Percentiles rank a stretch among this genome's conserved stretches.
Conservation (phyloP, 1,140 invertebrate species). For the Halotydeus destructor region DNA sequence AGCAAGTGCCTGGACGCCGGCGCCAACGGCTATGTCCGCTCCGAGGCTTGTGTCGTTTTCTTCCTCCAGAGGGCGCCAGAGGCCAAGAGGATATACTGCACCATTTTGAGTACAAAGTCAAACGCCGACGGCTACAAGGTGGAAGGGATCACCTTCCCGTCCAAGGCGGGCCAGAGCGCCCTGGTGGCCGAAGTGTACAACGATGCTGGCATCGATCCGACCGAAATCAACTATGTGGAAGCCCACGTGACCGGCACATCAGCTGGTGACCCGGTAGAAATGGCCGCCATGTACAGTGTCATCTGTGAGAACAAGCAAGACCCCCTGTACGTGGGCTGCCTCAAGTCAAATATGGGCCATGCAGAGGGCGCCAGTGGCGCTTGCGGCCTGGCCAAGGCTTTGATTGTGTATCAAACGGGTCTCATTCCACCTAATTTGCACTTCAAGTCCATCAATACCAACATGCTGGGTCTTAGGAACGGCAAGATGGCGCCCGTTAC, state of each 20-base stretch:
- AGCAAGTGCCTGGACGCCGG: constrained; percentile 3
- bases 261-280: constrained; percentile 81
- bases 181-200: constrained; percentile 23
- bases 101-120: constrained; percentile 45
- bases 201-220: constrained; percentile 23
- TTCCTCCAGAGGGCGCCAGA: constrained; percentile 27
- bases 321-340: constrained; percentile 72
- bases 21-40: constrained; percentile 8
- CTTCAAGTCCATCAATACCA: constrained; percentile 30
- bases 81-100: constrained; percentile 29
- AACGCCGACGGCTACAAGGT: constrained; percentile 80
- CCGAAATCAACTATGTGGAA: constrained; percentile 24
- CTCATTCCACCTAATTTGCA: constrained; percentile 33
- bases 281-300: constrained; percentile 71
- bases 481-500: constrained; percentile 48
- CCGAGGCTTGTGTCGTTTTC: constrained; percentile 29
- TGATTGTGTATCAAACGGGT: constrained; percentile 29
- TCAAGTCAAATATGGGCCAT: constrained; percentile 97
- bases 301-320: constrained; percentile 40
- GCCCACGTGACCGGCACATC: constrained; percentile 36
- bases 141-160: constrained; percentile 24
- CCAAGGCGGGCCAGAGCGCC: constrained; percentile 18
- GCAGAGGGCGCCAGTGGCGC: constrained; percentile 72
- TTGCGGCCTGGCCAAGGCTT: constrained; percentile 26
- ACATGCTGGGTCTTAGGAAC: constrained; percentile 35